These are phyloP conservation scores for Myiopsitta monachus DNA, from an alignment of 2,113 vertebrate genomes.

Conservation along the genomic window DNA sequence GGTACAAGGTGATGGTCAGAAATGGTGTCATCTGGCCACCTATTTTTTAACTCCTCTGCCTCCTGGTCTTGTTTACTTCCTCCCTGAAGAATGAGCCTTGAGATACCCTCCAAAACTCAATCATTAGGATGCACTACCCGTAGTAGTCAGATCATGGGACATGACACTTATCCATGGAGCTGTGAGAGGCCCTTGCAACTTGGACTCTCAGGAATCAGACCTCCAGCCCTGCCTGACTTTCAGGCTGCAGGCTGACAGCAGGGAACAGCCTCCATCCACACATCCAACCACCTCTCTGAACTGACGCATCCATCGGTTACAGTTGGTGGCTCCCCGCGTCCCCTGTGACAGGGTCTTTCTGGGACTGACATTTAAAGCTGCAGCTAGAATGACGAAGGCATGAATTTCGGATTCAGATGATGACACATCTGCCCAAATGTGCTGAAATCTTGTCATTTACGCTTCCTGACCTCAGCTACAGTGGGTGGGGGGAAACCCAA, in stretches of 20 bases:
- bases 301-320: not conserved
- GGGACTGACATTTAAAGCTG: not conserved
- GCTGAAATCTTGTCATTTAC: not conserved
- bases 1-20: not conserved
- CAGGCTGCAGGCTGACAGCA: not conserved
- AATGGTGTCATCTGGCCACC: not conserved
- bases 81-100: not conserved
- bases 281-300: not conserved
- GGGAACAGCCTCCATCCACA: not conserved
- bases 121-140: not conserved
- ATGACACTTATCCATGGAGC: not conserved
- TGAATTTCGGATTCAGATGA: not conserved
- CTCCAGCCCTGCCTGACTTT: not conserved
- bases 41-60: not conserved
- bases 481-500: slow-evolving; percentile 6
- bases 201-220: not conserved
- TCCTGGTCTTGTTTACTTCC: not conserved
- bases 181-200: not conserved
- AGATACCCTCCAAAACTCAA: not conserved
- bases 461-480: not conserved
- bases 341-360: not conserved
- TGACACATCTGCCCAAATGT: not conserved
- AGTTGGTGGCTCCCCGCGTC: not conserved
- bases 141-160: not conserved
- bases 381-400: not conserved